Evolutionary conservation across 2,113 vertebrate genomes (phyloP), one percentile per base, ranked within the genome.

Genomic region (Calonectris borealis): DNA sequence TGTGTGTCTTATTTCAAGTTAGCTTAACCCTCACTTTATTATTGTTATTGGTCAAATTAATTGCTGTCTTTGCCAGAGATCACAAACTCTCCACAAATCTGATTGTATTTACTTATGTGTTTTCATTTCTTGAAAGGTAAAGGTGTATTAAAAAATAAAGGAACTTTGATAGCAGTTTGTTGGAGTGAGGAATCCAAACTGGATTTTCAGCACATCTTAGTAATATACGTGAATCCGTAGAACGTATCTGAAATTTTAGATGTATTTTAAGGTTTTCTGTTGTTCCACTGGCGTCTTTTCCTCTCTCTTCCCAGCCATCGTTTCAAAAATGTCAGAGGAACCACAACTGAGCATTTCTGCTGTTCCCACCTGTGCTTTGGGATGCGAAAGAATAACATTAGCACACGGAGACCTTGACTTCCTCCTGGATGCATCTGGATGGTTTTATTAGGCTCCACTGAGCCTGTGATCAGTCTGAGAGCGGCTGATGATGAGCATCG

Each of bases 341-440:
- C 44, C 66, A 60, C 34, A 64, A 18, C 52, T 29, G 65, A 84
- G 49, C 49, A 16, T 87, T 83, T 91, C 40, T 85, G 10, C 36
- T 16, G 44, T 80, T 95, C 44, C 69, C 70, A 87, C 88, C 70
- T 73, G 46, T 71, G 48, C 60, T 70, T 76, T 77, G 72, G 61
- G 46, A 58, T 77, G 49, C 0, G 2, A 54, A 86, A 72, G 75
- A 89, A n/a, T 68, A 78, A 61, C 60, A 7, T 77, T 18, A 54
- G 62, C 62, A 76, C 44, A 11, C 32, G 42, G 66, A 86, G 79
- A 61, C 54, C 68, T 70, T 38, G 40, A n/a, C 51, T 86, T 86
- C 60, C 68, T 92, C 71, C 84, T 86, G 71, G 72, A 58, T 81
- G 58, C 72, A 31, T 92, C 85, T 88, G 94, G 65, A 65, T 5